Evolutionary conservation across 2,888 invertebrate genomes (phyloP), one percentile per base, ranked within the genome.

Genomic region (Cerastoderma edule): DNA sequence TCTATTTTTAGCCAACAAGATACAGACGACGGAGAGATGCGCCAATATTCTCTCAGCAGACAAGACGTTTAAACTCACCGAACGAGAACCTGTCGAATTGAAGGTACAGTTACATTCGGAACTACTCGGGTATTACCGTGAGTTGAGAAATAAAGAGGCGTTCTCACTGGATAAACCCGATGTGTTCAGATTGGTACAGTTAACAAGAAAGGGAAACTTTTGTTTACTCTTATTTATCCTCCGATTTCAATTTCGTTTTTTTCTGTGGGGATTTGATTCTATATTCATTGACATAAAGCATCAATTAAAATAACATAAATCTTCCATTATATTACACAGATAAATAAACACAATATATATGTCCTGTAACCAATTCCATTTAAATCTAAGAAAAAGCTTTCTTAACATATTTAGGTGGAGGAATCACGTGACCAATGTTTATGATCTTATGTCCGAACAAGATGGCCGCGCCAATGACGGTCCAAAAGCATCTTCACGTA

Each of bases 101-200:
- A 67, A 72, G 72, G 72, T 72, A 67, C 13, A 19, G 13, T 39
- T n/a, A n/a, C n/a, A n/a, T n/a, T n/a, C n/a, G n/a, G n/a, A n/a
- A n/a, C n/a, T n/a, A n/a, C n/a, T n/a, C n/a, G n/a, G n/a, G n/a
- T n/a, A n/a, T n/a, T n/a, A n/a, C n/a, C n/a, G n/a, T n/a, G n/a
- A 16, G 44, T 16, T 44, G 10, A 13, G 44, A n/a, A 30, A 28
- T 33, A 22, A 53, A 53, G 13, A 22, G 19, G 24, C 22, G 19
- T 53, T 8, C 10, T 1, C 24, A 1, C n/a, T 24, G n/a, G n/a
- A 22, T 53, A 10, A 13, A 6, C 6, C 6, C 6, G 6, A 10
- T n/a, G 6, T 50, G 5, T 50, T n/a, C 22, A 16, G 10, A 6
- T 50, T 16, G 10, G 22, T n/a, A 19, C 32, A 5, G 30, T 30